Percentiles rank a stretch among this genome's conserved stretches.
phyloP scores from a whole-genome alignment of 2,888 invertebrate species.

The Conistra vaccinii region DNA sequence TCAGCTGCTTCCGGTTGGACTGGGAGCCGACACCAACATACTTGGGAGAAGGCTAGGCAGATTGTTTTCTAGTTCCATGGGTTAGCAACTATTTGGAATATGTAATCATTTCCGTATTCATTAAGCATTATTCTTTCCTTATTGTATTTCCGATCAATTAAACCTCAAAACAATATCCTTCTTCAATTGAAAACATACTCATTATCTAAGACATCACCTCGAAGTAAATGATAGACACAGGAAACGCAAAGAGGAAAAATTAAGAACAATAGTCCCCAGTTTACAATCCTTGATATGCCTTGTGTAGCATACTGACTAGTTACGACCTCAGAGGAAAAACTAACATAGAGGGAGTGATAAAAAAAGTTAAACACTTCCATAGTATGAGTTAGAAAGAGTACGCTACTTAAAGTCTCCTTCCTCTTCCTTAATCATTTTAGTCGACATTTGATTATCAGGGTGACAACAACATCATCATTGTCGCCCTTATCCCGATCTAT shows the following conservation, averaged over 20 bases:
- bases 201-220: constrained; percentile 39
- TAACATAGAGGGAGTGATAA: neutral
- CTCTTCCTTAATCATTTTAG: neutral
- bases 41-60: too few relatives aligned
- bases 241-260: constrained; percentile 58
- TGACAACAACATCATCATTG: neutral
- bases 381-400: neutral
- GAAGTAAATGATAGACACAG: constrained; percentile 35
- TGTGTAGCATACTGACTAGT: constrained; percentile 58
- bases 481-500: neutral
- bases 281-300: constrained; percentile 28
- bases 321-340: constrained; percentile 34
- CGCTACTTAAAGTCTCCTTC: neutral
- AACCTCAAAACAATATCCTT: constrained; percentile 19
- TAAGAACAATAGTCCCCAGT: constrained; percentile 30
- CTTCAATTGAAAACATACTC: constrained; percentile 12
- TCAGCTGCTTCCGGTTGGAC: too few relatives aligned
- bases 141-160: neutral
- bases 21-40: too few relatives aligned
- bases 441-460: neutral
- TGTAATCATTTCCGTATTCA: constrained; percentile 22
- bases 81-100: neutral
- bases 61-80: neutral
- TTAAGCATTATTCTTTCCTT: constrained; percentile 2
- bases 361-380: neutral